Base-by-base conservation (phyloP, 1,140 invertebrate genomes). In the Psix sp. region DNA sequence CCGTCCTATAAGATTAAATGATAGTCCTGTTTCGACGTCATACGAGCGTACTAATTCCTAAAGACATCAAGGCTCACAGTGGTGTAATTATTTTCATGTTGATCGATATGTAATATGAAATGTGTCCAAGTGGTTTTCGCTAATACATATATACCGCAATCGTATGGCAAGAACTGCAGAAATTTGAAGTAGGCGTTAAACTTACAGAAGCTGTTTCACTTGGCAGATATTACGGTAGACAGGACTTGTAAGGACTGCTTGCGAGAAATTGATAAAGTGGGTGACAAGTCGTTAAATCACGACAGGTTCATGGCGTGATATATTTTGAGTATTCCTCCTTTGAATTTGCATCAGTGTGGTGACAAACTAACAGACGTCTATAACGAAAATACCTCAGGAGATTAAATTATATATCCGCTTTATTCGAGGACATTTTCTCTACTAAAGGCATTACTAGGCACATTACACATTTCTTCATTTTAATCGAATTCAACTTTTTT, bases 211-310 rank as follows among this genome's bases (percentile, higher is more conserved):
- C 74, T 16, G 73, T 66, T 70, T 67, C 40, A 24, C 43, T 36
- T 60, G 66, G 66, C 49, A 63, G 56, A 65, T 65, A 71, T 70
- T 66, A 29, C 66, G 60, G 59, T 60, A 71, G 66, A 66, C 66
- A 70, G 65, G 42, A 43, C 59, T 66, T 66, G 66, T 62, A 70
- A 71, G 40, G 56, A 65, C 45, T 36, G 52, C 52, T 59, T 76
- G 73, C 57, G 80, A 77, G 71, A 79, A 84, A 85, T 84, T 85
- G 82, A 86, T 84, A 84, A 83, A 84, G 80, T 81, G 65, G 79
- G 75, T 82, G 84, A 86, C 84, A 86, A 84, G 79, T 82, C 80
- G 80, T 83, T 84, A 84, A 86, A 85, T 84, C 81, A 83, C 77
- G 62, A 46, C 65, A 65, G 74, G 74, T 73, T 81, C 77, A 72